Base-by-base conservation (phyloP, 2,888 invertebrate genomes). In the Apeira syringaria region DNA sequence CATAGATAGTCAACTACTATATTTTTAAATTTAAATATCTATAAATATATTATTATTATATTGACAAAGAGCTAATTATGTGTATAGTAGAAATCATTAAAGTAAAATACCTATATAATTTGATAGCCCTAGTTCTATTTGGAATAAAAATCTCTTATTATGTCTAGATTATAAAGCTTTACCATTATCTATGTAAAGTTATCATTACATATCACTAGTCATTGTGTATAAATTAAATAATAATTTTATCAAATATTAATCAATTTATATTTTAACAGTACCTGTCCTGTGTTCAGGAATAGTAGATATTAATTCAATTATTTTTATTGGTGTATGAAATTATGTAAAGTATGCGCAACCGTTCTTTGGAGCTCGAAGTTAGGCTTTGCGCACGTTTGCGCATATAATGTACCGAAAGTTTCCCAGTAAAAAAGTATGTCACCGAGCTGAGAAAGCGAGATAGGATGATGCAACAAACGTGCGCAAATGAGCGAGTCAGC, bases 181-280 rank as follows among this genome's bases (percentile, higher is more conserved):
- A 85, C 82, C 82, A 83, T 70, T 72, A 65, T 68, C 66, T 77
- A 74, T 79, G 74, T 80, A 82, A 75, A 82, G 80, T 83, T 85
- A 81, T 84, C 81, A 73, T 84, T 76, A 85, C 88, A 88, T 88
- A 88, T 88, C 86, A 87, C 88, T 88, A 88, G 88, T 88, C 88
- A 88, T 75, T 75, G 68, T 69, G 66, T 65, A 72, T 68, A 70
- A 75, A 72, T 65, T 66, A 63, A 62, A 73, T 46, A 44, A 43
- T 38, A 32, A 43, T 38, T 64, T 68, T 70, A 65, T 68, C 64
- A 64, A 72, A 66, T 29, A 34, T 33, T 24, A 63, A 55, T 65
- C 66, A 73, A 67, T 74, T 74, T 74, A 27, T 35, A 28, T 33
- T 45, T 73, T 80, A 75, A 78, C 77, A 63, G 87, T 88, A 88